These are phyloP conservation scores for Endomychus coccineus DNA, from an alignment of 2,888 invertebrate genomes.

Conservation along the genomic window DNA sequence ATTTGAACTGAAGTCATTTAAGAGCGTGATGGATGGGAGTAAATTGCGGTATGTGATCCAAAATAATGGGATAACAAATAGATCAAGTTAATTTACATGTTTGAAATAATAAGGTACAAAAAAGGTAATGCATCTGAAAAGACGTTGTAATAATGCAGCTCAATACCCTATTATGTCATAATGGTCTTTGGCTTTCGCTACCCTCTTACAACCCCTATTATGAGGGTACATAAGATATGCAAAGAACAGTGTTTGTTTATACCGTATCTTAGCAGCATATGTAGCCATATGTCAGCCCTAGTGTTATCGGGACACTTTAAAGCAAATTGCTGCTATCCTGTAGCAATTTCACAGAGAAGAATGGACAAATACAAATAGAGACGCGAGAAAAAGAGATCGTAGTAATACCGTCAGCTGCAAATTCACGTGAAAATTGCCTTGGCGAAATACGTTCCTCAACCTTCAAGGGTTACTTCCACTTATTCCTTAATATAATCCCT, in stretches of 20 bases:
- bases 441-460: slow-evolving; percentile 29
- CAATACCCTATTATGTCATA: slow-evolving; percentile 41
- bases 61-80: too few species aligned
- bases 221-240: slow-evolving; percentile 41
- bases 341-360: slow-evolving; percentile 34
- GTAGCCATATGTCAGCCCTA: slow-evolving; percentile 43
- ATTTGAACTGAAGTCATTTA: too few species aligned
- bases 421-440: slow-evolving; percentile 41
- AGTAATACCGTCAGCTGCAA: slow-evolving; percentile 35
- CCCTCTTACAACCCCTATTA: slow-evolving; percentile 35
- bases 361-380: slow-evolving; percentile 17
- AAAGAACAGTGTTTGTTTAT: slow-evolving; percentile 44
- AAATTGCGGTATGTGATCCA: too few species aligned
- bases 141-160: slow-evolving; percentile 32
- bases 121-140: slow-evolving; percentile 25
- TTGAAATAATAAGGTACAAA: slow-evolving; percentile 24
- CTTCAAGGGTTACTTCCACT: slow-evolving; percentile 34
- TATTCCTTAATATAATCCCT: slow-evolving; percentile 12
- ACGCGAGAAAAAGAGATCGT: slow-evolving; percentile 27
- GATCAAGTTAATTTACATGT: slow-evolving; percentile 28
- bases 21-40: too few species aligned
- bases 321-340: slow-evolving; percentile 41
- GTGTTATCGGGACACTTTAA: slow-evolving; percentile 43
- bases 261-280: slow-evolving; percentile 41
- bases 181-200: slow-evolving; percentile 38